Percentiles rank a stretch among this genome's conserved stretches.
Evolutionary conservation across 2,888 invertebrate genomes (phyloP).

Genomic region (Muschampia plurimacula): DNA sequence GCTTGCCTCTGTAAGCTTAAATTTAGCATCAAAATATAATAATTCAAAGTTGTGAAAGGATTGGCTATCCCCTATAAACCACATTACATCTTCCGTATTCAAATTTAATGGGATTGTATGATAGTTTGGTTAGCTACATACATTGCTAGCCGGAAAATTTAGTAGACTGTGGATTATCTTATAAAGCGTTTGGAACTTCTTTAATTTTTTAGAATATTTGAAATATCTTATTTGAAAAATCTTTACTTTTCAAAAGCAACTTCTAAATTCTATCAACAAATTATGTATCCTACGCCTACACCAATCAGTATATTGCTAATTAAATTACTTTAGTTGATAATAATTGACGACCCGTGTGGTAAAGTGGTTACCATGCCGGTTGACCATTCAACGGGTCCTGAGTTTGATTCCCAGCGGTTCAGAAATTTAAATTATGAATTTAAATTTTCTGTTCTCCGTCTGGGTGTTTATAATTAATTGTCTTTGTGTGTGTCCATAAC

Average conservation of each 20-base stretch:
- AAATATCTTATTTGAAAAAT: background rate
- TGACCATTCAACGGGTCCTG: too few species aligned
- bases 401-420: too few species aligned
- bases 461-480: too few species aligned
- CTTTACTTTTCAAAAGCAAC: background rate
- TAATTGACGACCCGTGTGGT: too few species aligned
- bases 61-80: slow-evolving; percentile 51
- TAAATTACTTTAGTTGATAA: background rate
- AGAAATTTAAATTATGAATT: too few species aligned
- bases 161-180: background rate
- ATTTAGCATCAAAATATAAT: slow-evolving; percentile 53
- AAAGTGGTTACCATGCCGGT: too few species aligned
- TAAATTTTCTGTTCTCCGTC: too few species aligned
- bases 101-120: slow-evolving; percentile 33
- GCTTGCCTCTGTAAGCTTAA: slow-evolving; percentile 46
- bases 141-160: background rate
- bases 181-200: too few species aligned
- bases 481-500: too few species aligned
- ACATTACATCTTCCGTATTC: slow-evolving; percentile 45
- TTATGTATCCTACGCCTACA: background rate
- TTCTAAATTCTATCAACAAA: background rate
- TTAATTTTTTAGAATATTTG: too few species aligned
- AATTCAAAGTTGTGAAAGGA: slow-evolving; percentile 50
- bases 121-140: background rate
- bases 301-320: background rate